phyloP scores from a whole-genome alignment of 2,113 vertebrate genomes.

The Pteronura brasiliensis region DNA sequence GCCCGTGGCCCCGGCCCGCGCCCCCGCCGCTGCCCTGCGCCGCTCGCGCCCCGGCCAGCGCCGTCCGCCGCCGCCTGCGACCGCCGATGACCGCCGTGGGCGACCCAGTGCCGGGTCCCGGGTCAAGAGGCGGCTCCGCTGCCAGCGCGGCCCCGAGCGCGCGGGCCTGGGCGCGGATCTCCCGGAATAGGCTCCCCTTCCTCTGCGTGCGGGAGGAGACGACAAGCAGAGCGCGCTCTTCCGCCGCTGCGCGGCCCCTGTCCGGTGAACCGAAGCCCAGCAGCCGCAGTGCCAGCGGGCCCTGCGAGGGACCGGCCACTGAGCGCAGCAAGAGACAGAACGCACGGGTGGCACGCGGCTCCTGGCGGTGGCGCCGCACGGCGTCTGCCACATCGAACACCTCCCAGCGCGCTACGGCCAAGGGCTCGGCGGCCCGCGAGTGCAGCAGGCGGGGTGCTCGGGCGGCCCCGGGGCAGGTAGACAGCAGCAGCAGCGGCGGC shows the following conservation, averaged over 20 bases:
- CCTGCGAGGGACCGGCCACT: conserved; percentile 74
- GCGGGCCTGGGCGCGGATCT: conserved; percentile 87
- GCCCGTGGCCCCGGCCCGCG: conserved; percentile 82
- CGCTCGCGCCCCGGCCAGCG: conserved; percentile 55
- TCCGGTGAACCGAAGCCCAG: conserved; percentile 81
- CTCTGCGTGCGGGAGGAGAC: conserved; percentile 83
- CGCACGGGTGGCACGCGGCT: not conserved
- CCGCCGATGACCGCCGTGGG: not conserved
- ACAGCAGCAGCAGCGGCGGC: conserved; percentile 83
- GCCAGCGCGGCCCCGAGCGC: conserved; percentile 77
- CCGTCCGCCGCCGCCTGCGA: conserved; percentile 79
- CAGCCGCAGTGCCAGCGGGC: conserved; percentile 67
- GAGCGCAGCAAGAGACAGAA: conserved; percentile 85
- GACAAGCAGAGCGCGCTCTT: conserved; percentile 88
- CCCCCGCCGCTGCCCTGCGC: conserved; percentile 75
- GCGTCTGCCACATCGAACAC: conserved; percentile 88
- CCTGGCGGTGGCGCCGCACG: conserved; percentile 71
- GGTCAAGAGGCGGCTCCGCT: conserved; percentile 19
- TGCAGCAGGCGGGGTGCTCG: conserved; percentile 76
- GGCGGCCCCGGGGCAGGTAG: conserved; percentile 76
- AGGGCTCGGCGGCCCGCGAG: conserved; percentile 81
- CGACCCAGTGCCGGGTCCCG: not conserved
- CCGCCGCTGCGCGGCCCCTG: conserved; percentile 60
- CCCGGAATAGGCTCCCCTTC: conserved; percentile 82
- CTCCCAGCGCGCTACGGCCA: conserved; percentile 84